Conservation (phyloP, 2,888 invertebrate species). For the Leucoptera coffeella region DNA sequence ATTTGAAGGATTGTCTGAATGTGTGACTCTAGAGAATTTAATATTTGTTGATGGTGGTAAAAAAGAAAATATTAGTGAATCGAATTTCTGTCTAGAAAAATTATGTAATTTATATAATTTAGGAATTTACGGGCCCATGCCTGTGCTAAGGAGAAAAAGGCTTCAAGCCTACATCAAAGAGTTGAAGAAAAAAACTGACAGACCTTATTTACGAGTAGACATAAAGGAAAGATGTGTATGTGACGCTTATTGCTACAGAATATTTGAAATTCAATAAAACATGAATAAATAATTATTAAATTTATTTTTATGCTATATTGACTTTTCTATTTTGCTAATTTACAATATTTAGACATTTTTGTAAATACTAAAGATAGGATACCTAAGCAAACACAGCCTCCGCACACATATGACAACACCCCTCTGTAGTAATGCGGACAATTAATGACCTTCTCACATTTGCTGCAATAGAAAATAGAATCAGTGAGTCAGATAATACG, state of each 20-base stretch:
- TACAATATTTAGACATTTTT: too few species aligned
- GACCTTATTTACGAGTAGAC: slow-evolving; percentile 13
- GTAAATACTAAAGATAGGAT: slow-evolving; percentile 32
- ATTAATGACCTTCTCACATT: slow-evolving; percentile 51
- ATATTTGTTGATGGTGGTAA: too few species aligned
- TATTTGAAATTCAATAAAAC: slow-evolving; percentile 20
- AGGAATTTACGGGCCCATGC: slow-evolving; percentile 14
- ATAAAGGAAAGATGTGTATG: slow-evolving; percentile 11
- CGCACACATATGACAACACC: slow-evolving; percentile 61
- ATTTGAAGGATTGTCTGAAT: slow-evolving; percentile 19
- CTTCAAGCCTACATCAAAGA: slow-evolving; percentile 13
- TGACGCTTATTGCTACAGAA: slow-evolving; percentile 22
- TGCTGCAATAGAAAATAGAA: slow-evolving; percentile 37
- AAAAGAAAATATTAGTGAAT: too few species aligned
- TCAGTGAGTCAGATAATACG: too few species aligned
- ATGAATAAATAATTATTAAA: slow-evolving; percentile 3
- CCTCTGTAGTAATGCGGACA: slow-evolving; percentile 69
- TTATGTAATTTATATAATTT: slow-evolving; percentile 20
- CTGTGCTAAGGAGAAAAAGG: slow-evolving; percentile 11
- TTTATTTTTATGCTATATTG: neutral
- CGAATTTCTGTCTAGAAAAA: slow-evolving; percentile 17
- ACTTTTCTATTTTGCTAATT: neutral
- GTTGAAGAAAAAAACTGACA: slow-evolving; percentile 12
- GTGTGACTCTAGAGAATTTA: slow-evolving; percentile 24
- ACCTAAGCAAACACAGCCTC: slow-evolving; percentile 55